A percentile compares a stretch with the other conserved stretches of the same genome.
Evolutionary conservation across 2,113 vertebrate species (phyloP).

Genomic region (Oncorhynchus masou): DNA sequence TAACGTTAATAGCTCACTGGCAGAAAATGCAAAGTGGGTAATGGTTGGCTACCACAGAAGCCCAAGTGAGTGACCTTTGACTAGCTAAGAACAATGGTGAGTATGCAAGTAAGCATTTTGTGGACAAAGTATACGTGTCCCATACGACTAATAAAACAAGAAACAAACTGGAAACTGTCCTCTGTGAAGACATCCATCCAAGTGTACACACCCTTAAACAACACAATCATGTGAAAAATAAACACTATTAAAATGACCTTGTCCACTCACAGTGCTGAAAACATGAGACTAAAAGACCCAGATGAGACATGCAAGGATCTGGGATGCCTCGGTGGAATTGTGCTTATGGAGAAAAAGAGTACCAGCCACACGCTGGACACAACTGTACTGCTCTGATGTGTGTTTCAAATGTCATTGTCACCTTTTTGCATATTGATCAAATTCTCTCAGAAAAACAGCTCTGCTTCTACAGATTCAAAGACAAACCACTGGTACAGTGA

Average conservation of each 20-base stretch:
- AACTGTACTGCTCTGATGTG: not conserved
- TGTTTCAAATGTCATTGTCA: not conserved
- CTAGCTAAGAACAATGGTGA: not conserved
- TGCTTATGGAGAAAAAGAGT: slow-evolving; percentile 1
- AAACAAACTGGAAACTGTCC: not conserved
- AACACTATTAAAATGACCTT: not conserved
- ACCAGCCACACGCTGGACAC: not conserved
- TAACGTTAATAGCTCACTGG: not conserved
- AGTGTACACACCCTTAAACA: not conserved
- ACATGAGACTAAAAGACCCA: slow-evolving; percentile 16
- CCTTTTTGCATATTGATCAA: not conserved
- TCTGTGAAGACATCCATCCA: not conserved
- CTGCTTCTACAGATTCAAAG: not conserved
- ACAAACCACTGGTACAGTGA: not conserved
- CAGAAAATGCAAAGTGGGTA: not conserved
- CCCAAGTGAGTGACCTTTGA: not conserved
- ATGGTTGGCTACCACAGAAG: not conserved
- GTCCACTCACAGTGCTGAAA: slow-evolving; percentile 4
- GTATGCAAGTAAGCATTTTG: not conserved
- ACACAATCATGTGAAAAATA: not conserved
- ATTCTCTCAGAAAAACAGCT: not conserved
- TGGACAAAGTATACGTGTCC: no score
- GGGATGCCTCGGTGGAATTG: not conserved
- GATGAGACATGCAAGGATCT: slow-evolving; percentile 22
- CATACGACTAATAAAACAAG: no score